These are phyloP conservation scores for Ornithoptera alexandrae DNA, from an alignment of 2,888 invertebrate genomes.

Conservation along the genomic window DNA sequence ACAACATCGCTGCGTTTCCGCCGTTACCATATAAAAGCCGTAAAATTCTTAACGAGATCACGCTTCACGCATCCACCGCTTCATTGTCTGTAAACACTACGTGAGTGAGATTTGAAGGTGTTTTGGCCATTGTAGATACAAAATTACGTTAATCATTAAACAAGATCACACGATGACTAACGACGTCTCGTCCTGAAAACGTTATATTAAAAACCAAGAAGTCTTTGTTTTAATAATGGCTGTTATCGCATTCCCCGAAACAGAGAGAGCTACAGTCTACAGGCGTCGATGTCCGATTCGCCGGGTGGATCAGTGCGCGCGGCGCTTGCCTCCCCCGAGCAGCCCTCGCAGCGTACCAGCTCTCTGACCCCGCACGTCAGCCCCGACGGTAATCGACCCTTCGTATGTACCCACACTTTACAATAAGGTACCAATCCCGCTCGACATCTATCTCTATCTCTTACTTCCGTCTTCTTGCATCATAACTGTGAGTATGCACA, in stretches of 20 bases:
- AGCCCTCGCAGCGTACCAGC: slow-evolving; percentile 67
- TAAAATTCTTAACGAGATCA: no score
- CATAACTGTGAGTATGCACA: slow-evolving; percentile 11
- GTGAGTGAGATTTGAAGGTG: no score
- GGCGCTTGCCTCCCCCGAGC: slow-evolving; percentile 83
- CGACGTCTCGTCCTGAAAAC: no score
- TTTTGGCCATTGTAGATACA: no score
- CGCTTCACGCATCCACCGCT: no score
- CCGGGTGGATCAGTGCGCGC: slow-evolving; percentile 71
- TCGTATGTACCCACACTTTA: slow-evolving; percentile 71
- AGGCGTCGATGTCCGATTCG: slow-evolving; percentile 81
- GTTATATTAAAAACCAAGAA: no score
- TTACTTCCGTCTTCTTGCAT: slow-evolving; percentile 8
- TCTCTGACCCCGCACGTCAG: slow-evolving; percentile 68
- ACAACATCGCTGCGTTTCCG: no score
- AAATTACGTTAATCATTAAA: no score
- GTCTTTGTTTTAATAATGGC: no score
- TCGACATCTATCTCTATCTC: slow-evolving; percentile 29
- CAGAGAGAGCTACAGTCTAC: slow-evolving; percentile 82
- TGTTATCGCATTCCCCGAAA: background rate
- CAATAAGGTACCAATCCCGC: slow-evolving; percentile 32
- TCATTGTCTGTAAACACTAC: no score
- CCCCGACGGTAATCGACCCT: slow-evolving; percentile 76
- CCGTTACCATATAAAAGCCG: no score
- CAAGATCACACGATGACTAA: no score